Evolutionary conservation across 1,140 invertebrate species (phyloP).

Genomic region (Cotesia chilonis): DNA sequence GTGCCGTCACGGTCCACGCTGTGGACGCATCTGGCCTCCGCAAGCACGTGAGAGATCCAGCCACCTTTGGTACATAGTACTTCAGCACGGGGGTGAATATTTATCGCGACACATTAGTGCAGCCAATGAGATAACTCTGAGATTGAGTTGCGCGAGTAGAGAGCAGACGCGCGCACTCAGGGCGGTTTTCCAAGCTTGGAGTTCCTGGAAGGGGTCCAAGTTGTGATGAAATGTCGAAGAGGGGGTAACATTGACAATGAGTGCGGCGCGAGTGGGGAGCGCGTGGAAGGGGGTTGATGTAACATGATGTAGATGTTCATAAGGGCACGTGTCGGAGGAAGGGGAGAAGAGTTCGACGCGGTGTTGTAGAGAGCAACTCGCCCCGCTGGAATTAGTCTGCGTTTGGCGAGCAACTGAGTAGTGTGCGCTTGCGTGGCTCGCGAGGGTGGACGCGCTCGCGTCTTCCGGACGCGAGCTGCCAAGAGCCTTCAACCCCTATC

Average conservation of each 20-base stretch:
- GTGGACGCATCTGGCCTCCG: constrained; percentile 32
- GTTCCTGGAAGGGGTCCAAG: too few relatives aligned
- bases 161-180: constrained; percentile 29
- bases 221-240: too few relatives aligned
- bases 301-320: constrained; percentile 13
- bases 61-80: neutral
- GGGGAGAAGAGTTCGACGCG: constrained; percentile 32
- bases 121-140: constrained; percentile 9
- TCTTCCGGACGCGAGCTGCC: constrained; percentile 29
- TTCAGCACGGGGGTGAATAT: constrained; percentile 19
- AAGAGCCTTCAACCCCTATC: constrained; percentile 14
- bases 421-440: constrained; percentile 59
- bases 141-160: neutral
- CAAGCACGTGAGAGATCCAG: constrained; percentile 10
- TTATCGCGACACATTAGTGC: neutral
- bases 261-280: neutral
- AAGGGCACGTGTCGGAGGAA: constrained; percentile 28
- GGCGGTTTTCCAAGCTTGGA: constrained; percentile 13
- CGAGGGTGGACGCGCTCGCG: constrained; percentile 32
- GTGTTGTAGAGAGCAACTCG: constrained; percentile 31
- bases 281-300: constrained; percentile 15
- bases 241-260: neutral
- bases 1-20: constrained; percentile 10
- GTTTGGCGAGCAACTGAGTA: constrained; percentile 51
- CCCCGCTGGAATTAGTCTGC: constrained; percentile 51